Evolutionary conservation across 2,113 vertebrate species (phyloP), one percentile per base, ranked within the genome.

Genomic region (Plotosus lineatus): DNA sequence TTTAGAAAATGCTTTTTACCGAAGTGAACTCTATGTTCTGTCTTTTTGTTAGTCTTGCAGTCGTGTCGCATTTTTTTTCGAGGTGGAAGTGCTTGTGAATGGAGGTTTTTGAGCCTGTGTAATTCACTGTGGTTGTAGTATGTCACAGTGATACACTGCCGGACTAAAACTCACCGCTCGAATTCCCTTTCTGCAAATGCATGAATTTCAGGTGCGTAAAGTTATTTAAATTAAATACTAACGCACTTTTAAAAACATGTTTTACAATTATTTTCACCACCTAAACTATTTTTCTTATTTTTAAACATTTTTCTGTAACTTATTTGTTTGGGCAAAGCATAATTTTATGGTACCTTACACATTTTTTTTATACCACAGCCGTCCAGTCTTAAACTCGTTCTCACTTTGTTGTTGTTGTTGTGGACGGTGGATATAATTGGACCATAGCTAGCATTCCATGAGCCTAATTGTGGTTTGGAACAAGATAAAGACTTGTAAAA

Each of bases 61-160:
- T 60, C 14, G 14, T 60, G 11, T 28, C 23, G 15, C 2, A n/a
- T n/a, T 4, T 55, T 17, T 33, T 11, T 26, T 26, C 15, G 58
- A 61, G 23, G 40, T 26, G 23, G n/a, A 68, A 71, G 42, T 48
- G 42, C 14, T 71, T 0, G 26, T 71, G 23, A 51, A 8, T 28
- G 75, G 26, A 48, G 40, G 75, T 63, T 77, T 77, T 77, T 77
- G 75, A 63, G 40, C 42, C 8, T 28, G 38, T 46, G n/a, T 1
- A 61, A 46, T 60, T 76, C 75, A 76, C 15, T 14, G 75, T 76
- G 75, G 75, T 8, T 8, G 55, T 61, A 76, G 55, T 46, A n/a
- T 60, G 46, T 17, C 75, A 76, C 75, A 23, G 19, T 12, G 40
- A 31, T 60, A 60, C 21, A 76, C n/a, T 4, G 26, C 55, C 9